Evolutionary conservation across 92 coral and sea anemone species (phyloP).

Genomic region (Heteractis magnifica): DNA sequence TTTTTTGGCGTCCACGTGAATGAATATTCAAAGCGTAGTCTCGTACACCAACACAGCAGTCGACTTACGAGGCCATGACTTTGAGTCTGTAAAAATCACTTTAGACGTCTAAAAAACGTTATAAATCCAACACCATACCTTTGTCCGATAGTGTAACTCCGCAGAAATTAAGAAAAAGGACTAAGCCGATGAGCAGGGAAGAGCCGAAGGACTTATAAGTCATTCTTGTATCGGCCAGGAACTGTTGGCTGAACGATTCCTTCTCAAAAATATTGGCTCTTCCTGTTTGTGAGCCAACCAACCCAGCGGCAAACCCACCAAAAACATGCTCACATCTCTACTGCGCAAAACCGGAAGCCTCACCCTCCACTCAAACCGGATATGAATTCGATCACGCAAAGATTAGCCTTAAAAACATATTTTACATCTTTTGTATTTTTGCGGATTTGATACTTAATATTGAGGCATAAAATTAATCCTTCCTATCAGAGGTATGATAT

Average conservation of each 20-base stretch:
- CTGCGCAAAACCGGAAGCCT: slow-evolving; percentile 54
- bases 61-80: neutral
- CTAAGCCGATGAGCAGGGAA: slow-evolving; percentile 21
- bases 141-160: slow-evolving; percentile 23
- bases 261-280: slow-evolving; percentile 24
- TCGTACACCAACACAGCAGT: neutral
- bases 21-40: neutral
- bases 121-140: slow-evolving; percentile 18
- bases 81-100: neutral
- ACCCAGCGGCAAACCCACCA: slow-evolving; percentile 9
- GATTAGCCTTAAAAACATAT: slow-evolving; percentile 13
- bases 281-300: slow-evolving; percentile 22
- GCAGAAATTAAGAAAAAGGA: slow-evolving; percentile 14
- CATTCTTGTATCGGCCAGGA: slow-evolving; percentile 21
- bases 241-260: slow-evolving; percentile 12
- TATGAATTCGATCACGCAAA: slow-evolving; percentile 13
- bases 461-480: slow-evolving; percentile 4
- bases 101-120: neutral
- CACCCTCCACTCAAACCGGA: slow-evolving; percentile 48
- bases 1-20: slow-evolving; percentile 16
- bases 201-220: slow-evolving; percentile 2
- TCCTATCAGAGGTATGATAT: slow-evolving; percentile 11
- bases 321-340: slow-evolving; percentile 1
- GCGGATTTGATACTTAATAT: slow-evolving; percentile 2
- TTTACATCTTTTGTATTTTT: slow-evolving; percentile 2